phyloP scores from a whole-genome alignment of 2,113 vertebrate species.

The Miniopterus natalensis region DNA sequence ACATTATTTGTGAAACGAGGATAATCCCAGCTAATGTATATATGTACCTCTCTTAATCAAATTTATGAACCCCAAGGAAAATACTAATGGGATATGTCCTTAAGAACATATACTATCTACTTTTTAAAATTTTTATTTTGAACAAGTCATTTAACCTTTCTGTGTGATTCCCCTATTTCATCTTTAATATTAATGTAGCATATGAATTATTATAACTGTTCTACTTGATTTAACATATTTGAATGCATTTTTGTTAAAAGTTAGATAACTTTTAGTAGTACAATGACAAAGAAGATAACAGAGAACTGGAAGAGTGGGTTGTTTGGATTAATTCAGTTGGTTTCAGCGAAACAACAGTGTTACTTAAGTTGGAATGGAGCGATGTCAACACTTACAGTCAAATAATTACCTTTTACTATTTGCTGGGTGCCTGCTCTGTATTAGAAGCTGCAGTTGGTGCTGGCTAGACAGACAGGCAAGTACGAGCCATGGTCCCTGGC shows the following conservation, averaged over 20 bases:
- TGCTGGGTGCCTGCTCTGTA: not conserved
- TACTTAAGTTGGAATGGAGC: not conserved
- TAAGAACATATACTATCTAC: not conserved
- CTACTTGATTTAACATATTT: not conserved
- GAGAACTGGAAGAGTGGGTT: not conserved
- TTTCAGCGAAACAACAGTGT: not conserved
- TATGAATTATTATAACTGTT: not conserved
- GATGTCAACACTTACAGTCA: not conserved
- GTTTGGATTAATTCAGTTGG: not conserved
- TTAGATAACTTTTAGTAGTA: slow-evolving; percentile 22
- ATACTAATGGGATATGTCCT: not conserved
- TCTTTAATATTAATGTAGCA: slow-evolving; percentile 34
- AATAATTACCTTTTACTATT: slow-evolving; percentile 21
- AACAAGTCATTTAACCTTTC: not conserved
- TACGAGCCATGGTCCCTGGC: not conserved
- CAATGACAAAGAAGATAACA: not conserved
- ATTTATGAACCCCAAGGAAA: slow-evolving; percentile 32
- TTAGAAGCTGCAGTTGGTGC: not conserved
- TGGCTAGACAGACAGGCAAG: not conserved
- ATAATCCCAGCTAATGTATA: not conserved
- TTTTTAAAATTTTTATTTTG: slow-evolving; percentile 39
- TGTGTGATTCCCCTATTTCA: not conserved
- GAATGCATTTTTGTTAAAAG: not conserved
- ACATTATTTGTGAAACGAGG: slow-evolving; percentile 40
- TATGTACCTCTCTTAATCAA: not conserved